These are phyloP conservation scores for Drosophila mayaguana DNA, from an alignment of 2,888 invertebrate genomes.

Conservation along the genomic window DNA sequence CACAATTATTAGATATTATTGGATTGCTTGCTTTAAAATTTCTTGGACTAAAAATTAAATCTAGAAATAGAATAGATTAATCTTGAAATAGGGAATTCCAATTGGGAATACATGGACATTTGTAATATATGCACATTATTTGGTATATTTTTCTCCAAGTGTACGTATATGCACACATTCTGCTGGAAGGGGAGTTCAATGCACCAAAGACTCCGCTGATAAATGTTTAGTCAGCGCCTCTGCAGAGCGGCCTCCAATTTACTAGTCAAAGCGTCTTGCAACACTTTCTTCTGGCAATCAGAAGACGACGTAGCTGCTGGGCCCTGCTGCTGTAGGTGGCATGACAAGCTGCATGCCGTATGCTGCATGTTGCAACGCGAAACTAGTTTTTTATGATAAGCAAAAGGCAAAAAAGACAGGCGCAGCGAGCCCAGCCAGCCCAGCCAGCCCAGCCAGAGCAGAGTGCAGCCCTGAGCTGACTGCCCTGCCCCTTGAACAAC, in stretches of 20 bases:
- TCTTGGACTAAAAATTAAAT: not conserved
- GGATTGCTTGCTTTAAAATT: not conserved
- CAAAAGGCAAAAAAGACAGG: conserved; percentile 35
- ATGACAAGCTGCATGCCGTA: conserved; percentile 50
- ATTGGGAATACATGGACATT: too few species aligned
- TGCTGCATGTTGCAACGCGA: conserved; percentile 40
- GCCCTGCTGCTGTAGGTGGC: conserved; percentile 55
- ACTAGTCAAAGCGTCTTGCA: conserved; percentile 55
- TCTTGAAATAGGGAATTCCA: not conserved
- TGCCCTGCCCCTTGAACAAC: conserved; percentile 43
- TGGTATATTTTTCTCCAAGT: conserved; percentile 7
- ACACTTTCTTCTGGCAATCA: conserved; percentile 68
- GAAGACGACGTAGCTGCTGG: conserved; percentile 31
- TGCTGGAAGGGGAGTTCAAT: conserved; percentile 58
- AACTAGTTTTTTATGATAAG: conserved; percentile 71
- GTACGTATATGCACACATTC: not conserved
- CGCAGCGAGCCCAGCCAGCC: not conserved
- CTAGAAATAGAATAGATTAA: not conserved
- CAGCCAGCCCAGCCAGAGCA: not conserved
- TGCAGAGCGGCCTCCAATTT: conserved; percentile 50
- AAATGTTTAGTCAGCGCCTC: conserved; percentile 63
- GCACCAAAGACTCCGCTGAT: conserved; percentile 60
- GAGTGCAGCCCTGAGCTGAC: conserved; percentile 25
- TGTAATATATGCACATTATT: not conserved
- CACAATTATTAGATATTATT: too few species aligned